Evolutionary conservation across 2,113 vertebrate genomes (phyloP).

Genomic region (Archilochus colubris): DNA sequence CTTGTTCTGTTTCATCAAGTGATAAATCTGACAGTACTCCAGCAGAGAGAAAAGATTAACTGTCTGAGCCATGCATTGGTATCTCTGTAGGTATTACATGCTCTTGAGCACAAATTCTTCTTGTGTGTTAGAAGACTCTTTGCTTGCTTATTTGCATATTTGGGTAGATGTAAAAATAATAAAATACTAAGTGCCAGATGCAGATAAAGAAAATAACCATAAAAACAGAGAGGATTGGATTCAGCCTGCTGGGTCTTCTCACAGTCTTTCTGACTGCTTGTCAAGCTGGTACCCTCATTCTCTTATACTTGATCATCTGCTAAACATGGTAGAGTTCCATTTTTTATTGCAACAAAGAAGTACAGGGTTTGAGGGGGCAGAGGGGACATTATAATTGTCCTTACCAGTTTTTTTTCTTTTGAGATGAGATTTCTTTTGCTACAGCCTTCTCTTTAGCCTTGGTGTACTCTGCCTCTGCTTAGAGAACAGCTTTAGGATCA

Average conservation of each 20-base stretch:
- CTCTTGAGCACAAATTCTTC: background rate
- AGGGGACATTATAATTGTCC: background rate
- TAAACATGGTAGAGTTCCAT: background rate
- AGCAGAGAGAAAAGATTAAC: background rate
- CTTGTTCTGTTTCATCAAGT: background rate
- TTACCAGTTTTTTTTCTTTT: background rate
- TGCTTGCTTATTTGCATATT: background rate
- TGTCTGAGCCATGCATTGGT: background rate
- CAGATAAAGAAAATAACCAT: background rate
- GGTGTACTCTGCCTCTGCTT: background rate
- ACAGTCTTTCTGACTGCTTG: background rate
- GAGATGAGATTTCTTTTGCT: conserved; percentile 20
- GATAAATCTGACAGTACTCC: background rate
- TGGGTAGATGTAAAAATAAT: background rate
- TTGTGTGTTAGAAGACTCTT: background rate
- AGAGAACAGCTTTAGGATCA: background rate
- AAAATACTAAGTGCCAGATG: background rate
- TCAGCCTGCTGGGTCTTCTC: background rate
- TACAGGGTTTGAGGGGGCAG: background rate
- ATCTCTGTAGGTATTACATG: background rate
- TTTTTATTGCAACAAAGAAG: background rate
- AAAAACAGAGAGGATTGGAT: background rate
- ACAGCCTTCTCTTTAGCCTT: background rate
- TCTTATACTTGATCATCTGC: background rate
- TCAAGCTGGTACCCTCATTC: background rate